Conservation (phyloP, 1,140 invertebrate species). For the Paraescarpia echinospica region DNA sequence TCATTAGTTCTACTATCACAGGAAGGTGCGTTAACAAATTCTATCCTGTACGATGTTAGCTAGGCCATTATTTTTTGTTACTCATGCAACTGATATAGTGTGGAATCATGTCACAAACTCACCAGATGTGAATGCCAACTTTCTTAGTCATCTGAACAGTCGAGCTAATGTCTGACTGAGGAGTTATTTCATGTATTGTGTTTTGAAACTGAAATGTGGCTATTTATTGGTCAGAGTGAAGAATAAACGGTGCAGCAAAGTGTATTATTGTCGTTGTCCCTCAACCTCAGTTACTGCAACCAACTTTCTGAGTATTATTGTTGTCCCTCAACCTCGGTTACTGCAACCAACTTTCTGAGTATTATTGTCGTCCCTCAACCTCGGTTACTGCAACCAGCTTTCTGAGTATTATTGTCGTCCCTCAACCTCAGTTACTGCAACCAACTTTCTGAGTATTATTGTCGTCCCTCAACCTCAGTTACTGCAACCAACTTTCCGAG, state of each 20-base stretch:
- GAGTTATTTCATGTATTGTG: not conserved
- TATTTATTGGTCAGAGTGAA: not conserved
- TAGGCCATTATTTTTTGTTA: not conserved
- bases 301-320: not conserved
- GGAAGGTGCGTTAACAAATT: not conserved
- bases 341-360: no score
- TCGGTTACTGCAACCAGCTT: no score
- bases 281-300: not conserved
- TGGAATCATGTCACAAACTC: not conserved
- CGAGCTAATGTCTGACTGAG: not conserved
- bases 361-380: no score
- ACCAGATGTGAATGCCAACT: not conserved
- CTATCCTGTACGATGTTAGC: not conserved
- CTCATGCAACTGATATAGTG: not conserved
- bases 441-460: no score
- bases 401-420: no score
- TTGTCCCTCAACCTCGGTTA: no score
- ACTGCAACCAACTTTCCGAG: no score
- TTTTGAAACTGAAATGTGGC: not conserved
- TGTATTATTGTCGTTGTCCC: not conserved
- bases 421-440: no score
- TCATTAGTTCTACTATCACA: no score
- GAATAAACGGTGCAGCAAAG: not conserved
- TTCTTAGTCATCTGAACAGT: not conserved
- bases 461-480: no score